Evolutionary conservation across 2,113 vertebrate genomes (phyloP).

Genomic region (Pavo muticus): DNA sequence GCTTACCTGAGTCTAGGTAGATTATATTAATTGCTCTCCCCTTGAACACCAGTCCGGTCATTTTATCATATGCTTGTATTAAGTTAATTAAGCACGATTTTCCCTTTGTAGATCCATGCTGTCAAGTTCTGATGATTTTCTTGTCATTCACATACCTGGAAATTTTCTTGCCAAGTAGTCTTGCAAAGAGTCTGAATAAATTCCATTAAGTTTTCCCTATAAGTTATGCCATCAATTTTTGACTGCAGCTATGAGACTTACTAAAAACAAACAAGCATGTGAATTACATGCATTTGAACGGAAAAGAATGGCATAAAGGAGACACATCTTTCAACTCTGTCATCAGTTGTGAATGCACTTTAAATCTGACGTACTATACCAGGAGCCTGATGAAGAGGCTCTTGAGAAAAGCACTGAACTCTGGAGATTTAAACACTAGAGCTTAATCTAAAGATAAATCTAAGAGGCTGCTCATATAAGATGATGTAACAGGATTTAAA

Average conservation of each 20-base stretch:
- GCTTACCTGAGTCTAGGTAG: not conserved
- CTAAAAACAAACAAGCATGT: not conserved
- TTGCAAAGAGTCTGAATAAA: not conserved
- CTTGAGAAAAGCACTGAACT: not conserved
- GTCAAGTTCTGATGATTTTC: not conserved
- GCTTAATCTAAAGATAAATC: not conserved
- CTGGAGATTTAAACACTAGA: not conserved
- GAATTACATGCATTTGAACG: not conserved
- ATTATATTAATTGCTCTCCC: not conserved
- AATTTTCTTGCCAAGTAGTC: not conserved
- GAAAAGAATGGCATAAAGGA: not conserved
- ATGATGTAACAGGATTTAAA: not conserved
- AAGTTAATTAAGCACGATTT: not conserved
- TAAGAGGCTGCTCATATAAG: not conserved
- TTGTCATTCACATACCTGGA: not conserved
- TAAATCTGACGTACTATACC: not conserved
- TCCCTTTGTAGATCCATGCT: not conserved
- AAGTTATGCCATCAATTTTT: not conserved
- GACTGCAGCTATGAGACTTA: not conserved
- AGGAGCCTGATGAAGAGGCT: not conserved
- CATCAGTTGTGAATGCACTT: not conserved
- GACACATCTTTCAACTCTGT: not conserved
- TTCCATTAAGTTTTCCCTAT: not conserved
- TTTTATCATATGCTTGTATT: not conserved
- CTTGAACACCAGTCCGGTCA: not conserved